Conservation (phyloP, 2,888 invertebrate species). For the Nomada goodeniana region DNA sequence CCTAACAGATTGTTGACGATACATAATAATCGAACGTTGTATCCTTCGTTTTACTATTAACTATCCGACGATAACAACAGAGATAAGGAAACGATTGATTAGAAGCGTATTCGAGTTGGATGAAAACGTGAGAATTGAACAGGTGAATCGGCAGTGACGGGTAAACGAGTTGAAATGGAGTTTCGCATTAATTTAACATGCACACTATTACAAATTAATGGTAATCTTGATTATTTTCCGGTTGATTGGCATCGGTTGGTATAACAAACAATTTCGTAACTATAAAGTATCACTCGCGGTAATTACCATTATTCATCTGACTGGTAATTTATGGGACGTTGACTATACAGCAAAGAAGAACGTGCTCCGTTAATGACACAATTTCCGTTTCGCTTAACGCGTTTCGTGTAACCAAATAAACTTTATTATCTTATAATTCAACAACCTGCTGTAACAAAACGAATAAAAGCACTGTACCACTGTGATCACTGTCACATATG, state of each 20-base stretch:
- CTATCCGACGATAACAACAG: not conserved
- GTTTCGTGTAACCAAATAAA: not conserved
- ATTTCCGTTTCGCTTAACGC: not conserved
- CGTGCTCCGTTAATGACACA: conserved; percentile 2
- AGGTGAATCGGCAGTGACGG: not conserved
- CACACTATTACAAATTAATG: conserved; percentile 4
- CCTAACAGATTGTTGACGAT: not conserved
- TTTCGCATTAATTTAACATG: not conserved
- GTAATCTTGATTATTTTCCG: conserved; percentile 1
- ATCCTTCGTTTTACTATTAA: conserved; percentile 6
- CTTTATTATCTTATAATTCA: not conserved
- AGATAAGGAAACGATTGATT: not conserved
- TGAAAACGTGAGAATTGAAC: conserved; percentile 4
- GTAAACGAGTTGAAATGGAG: conserved; percentile 1
- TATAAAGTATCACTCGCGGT: not conserved
- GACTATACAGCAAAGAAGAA: not conserved
- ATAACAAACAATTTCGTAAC: not conserved
- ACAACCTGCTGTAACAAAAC: not conserved
- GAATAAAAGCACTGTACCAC: not conserved
- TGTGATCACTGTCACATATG: too few species aligned
- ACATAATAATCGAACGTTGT: conserved; percentile 17
- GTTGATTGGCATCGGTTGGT: not conserved
- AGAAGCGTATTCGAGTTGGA: not conserved
- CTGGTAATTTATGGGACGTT: not conserved
- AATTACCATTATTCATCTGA: conserved; percentile 13